Base-by-base conservation (phyloP, 2,888 invertebrate species). In the Syrphus vitripennis region DNA sequence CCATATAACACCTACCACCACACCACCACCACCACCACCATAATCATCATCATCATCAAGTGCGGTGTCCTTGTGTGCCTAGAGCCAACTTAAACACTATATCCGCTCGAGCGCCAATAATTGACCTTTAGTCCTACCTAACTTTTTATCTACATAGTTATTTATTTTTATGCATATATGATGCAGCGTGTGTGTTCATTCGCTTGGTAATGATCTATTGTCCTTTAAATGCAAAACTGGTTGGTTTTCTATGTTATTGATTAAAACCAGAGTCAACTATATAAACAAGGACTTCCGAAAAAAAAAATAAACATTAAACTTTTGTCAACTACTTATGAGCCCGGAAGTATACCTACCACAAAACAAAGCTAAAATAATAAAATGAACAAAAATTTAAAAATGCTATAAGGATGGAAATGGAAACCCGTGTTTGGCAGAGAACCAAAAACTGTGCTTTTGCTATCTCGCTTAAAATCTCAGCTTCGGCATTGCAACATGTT, bases 401-500 rank as follows among this genome's bases (percentile, higher is more conserved):
- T 63, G 42, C 70, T 57, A 50, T 5, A 29, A 29, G 29, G 3
- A 29, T 29, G 29, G 3, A 29, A 6, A 29, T 26, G 24, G 31
- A 12, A 55, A 45, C 37, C 29, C 77, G 19, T 67, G 75, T 80
- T 80, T 80, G 80, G 80, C 80, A 80, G 9, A 24, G 24, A 4
- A 75, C 80, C 80, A 80, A 80, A 67, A n/a, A n/a, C n/a, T 42
- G 34, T 31, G n/a, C 16, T 6, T n/a, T n/a, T 59, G n/a, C 42
- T 79, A 74, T 74, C 59, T 59, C 37, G 21, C 5, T 50, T 74
- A 10, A 50, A 29, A 40, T 59, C 55, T 29, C 37, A 3, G 14
- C 16, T 12, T 45, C 1, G 59, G 59, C 83, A 83, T 83, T 83
- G 80, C 83, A 80, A 83, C 83, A 71, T 83, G 75, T 80, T 83